These are phyloP conservation scores for Anagrus nilaparvatae DNA, from an alignment of 1,140 invertebrate genomes.

Conservation along the genomic window DNA sequence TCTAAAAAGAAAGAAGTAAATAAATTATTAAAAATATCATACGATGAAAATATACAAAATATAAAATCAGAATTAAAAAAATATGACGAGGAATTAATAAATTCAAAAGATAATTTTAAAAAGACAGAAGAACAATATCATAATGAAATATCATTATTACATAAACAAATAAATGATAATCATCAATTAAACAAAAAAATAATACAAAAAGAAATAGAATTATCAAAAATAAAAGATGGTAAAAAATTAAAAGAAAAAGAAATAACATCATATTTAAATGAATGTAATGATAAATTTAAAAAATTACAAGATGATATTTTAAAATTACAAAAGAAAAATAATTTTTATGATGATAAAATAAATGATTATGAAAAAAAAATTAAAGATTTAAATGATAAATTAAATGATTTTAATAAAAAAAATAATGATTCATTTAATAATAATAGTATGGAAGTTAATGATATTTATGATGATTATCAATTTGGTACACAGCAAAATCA, in stretches of 20 bases:
- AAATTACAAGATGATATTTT: background rate
- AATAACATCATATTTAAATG: background rate
- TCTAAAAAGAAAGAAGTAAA: background rate
- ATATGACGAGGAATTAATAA: conserved; percentile 4
- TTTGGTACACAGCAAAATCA: background rate
- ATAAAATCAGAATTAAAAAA: conserved; percentile 1
- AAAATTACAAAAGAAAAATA: conserved; percentile 4
- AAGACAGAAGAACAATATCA: conserved; percentile 5
- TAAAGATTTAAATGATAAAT: conserved; percentile 6
- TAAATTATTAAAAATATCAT: background rate
- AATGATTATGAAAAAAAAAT: conserved; percentile 1
- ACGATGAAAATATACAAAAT: conserved; percentile 1
- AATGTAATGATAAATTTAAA: conserved; percentile 2
- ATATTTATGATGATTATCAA: background rate
- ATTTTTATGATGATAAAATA: background rate
- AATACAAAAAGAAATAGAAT: background rate
- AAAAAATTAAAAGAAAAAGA: background rate
- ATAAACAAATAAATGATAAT: background rate
- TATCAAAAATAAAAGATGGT: background rate
- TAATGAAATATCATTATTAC: background rate
- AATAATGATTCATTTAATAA: background rate
- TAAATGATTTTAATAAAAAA: conserved; percentile 3
- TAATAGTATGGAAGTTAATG: background rate
- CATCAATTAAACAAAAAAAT: conserved; percentile 1
- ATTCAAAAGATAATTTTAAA: background rate